phyloP scores from a whole-genome alignment of 2,888 invertebrate species.

The Drosophila kanekoi region DNA sequence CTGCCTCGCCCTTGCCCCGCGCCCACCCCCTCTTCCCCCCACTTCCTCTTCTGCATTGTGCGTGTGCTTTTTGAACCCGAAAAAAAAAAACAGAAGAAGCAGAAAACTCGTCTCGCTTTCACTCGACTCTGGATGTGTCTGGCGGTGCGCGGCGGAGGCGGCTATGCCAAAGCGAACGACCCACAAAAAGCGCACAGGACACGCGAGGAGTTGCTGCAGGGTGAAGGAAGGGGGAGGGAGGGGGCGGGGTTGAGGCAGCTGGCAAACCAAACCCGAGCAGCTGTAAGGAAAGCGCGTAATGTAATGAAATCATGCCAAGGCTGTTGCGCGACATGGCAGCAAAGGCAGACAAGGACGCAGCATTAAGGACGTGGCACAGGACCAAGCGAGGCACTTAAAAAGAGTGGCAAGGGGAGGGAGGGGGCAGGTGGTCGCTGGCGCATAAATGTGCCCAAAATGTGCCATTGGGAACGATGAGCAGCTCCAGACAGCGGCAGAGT shows the following conservation, averaged over 20 bases:
- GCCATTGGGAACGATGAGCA: conserved; percentile 42
- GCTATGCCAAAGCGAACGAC: conserved; percentile 50
- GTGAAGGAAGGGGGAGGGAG: not conserved
- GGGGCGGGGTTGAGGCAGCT: not conserved
- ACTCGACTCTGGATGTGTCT: conserved; percentile 58
- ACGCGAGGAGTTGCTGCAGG: not conserved
- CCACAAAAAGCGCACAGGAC: conserved; percentile 52
- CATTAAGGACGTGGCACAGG: conserved; percentile 3
- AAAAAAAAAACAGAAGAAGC: not conserved
- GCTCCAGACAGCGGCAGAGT: not conserved
- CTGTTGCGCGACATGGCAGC: conserved; percentile 41
- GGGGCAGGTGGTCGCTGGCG: too few species aligned
- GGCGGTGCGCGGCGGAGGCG: conserved; percentile 70
- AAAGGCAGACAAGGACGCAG: conserved; percentile 36
- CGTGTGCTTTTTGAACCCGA: conserved; percentile 58
- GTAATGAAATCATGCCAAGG: conserved; percentile 81
- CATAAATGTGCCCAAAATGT: conserved; percentile 32
- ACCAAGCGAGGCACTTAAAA: conserved; percentile 24
- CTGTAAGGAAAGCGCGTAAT: conserved; percentile 50
- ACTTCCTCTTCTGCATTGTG: conserved; percentile 42
- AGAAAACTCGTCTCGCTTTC: conserved; percentile 51
- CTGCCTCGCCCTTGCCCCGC: conserved; percentile 3
- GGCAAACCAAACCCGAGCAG: not conserved
- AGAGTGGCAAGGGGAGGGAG: not conserved
- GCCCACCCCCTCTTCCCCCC: not conserved